Base-by-base conservation (phyloP, 2,113 vertebrate species). In the Rafetus swinhoei region DNA sequence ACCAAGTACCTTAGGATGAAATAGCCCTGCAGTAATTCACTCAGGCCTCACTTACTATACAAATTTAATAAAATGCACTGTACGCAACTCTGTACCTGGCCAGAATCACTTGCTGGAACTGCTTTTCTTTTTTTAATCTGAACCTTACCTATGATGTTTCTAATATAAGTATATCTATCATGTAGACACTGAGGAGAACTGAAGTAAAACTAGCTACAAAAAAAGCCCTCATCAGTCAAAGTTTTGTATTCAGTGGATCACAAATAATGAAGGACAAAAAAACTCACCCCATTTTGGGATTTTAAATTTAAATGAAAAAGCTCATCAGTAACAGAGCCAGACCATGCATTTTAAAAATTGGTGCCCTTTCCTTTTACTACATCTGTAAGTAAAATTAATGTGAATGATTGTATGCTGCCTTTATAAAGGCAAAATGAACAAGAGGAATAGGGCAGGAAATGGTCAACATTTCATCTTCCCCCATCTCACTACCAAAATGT, bases 1-100 rank as follows among this genome's bases (percentile, higher is more conserved):
- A 97, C 96, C 95, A 95, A 94, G 62, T 95, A 98, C 96, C 97
- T 97, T 94, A 96, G 93, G 79, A 94, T 95, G 93, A 96, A 96
- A 93, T 93, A 97, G 82, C 88, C 94, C 82, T 95, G 74, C 90
- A 97, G 79, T 97, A 93, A 96, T 97, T 97, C 32, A 85, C 86
- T 95, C 4, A 10, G 29, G 84, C 89, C 82, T 60, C 91, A 60
- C 59, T 91, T 97, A 93, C 22, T 86, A 81, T 69, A 90, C 45
- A 93, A 91, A 89, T 96, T n/a, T 90, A 95, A 88, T 91, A 96
- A 94, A 95, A 84, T 8, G 27, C 88, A 91, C 77, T 77, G 94
- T 91, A 65, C 14, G 19, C 32, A 69, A 93, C 39, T 62, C 82
- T 95, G 12, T 90, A 89, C 74, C 69, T 92, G 56, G 53, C 82